These are phyloP conservation scores for Oreochromis mossambicus DNA, from an alignment of 2,797 vertebrate species.

Conservation along the genomic window DNA sequence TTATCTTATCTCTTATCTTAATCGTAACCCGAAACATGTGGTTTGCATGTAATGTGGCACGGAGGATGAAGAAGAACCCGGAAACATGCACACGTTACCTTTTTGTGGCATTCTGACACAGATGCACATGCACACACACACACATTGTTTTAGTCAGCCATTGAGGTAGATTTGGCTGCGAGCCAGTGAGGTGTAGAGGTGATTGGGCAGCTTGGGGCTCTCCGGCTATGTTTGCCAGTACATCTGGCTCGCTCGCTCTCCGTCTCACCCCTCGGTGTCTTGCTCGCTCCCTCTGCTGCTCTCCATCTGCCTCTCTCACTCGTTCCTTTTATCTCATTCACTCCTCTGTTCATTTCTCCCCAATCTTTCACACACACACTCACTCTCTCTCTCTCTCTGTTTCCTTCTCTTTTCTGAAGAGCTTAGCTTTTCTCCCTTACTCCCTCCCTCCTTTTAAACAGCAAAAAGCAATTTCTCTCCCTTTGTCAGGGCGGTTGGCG, in stretches of 20 bases:
- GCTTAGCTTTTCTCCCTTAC: conserved; percentile 62
- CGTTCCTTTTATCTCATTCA: conserved; percentile 41
- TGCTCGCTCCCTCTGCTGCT: conserved; percentile 19
- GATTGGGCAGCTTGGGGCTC: conserved; percentile 56
- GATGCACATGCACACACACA: background rate
- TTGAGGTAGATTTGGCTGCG: conserved; percentile 52
- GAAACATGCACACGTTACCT: background rate
- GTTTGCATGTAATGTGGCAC: background rate
- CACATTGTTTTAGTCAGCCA: conserved; percentile 54
- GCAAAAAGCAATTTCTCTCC: conserved; percentile 79
- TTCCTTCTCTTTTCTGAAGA: conserved; percentile 39
- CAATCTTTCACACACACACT: conserved; percentile 19
- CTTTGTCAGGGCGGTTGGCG: conserved; percentile 71
- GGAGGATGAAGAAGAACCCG: background rate
- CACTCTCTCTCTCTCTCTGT: conserved; percentile 1
- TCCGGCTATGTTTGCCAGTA: conserved; percentile 40
- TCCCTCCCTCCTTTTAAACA: conserved; percentile 67
- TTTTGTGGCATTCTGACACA: background rate
- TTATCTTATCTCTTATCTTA: too few relatives aligned
- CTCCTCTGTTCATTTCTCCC: conserved; percentile 37
- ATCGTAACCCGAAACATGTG: background rate
- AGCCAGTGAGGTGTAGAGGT: conserved; percentile 56
- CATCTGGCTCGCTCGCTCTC: conserved; percentile 46
- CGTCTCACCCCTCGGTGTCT: background rate
- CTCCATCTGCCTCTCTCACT: conserved; percentile 52